phyloP scores from a whole-genome alignment of 2,888 invertebrate species.

The Epiblema foenella region DNA sequence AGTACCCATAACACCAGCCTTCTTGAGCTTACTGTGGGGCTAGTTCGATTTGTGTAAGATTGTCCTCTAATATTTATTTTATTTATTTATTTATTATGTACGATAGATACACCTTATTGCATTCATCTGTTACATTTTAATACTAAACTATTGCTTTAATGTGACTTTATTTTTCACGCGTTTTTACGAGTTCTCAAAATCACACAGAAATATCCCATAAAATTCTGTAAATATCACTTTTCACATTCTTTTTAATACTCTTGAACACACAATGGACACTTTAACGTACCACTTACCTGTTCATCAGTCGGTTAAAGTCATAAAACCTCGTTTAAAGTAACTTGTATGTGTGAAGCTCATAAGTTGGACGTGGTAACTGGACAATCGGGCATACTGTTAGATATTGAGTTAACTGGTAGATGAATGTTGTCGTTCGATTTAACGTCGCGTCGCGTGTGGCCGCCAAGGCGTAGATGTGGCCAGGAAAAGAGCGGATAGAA shows the following conservation, averaged over 20 bases:
- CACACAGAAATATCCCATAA: not conserved
- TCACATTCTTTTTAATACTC: conserved; percentile 5
- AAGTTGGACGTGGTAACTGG: conserved; percentile 34
- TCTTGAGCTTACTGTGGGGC: no score
- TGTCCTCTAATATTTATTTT: no score
- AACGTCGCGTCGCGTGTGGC: conserved; percentile 72
- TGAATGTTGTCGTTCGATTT: conserved; percentile 74
- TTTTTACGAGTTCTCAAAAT: conserved; percentile 2
- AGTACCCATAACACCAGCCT: no score
- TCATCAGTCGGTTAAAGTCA: conserved; percentile 15
- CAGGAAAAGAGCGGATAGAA: conserved; percentile 46
- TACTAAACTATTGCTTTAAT: not conserved
- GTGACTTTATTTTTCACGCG: not conserved
- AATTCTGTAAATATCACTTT: conserved; percentile 13
- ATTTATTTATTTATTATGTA: no score
- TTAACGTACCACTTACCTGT: not conserved
- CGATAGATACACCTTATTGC: no score
- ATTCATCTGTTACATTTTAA: not conserved
- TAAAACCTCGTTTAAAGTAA: conserved; percentile 34
- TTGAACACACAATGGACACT: conserved; percentile 12
- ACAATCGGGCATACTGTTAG: conserved; percentile 36
- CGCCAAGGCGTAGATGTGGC: conserved; percentile 53
- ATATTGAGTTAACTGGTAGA: conserved; percentile 57
- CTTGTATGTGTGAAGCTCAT: conserved; percentile 33
- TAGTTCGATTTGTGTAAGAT: no score